Conservation (phyloP, 2,797 vertebrate species). For the Sebastes alutus region DNA sequence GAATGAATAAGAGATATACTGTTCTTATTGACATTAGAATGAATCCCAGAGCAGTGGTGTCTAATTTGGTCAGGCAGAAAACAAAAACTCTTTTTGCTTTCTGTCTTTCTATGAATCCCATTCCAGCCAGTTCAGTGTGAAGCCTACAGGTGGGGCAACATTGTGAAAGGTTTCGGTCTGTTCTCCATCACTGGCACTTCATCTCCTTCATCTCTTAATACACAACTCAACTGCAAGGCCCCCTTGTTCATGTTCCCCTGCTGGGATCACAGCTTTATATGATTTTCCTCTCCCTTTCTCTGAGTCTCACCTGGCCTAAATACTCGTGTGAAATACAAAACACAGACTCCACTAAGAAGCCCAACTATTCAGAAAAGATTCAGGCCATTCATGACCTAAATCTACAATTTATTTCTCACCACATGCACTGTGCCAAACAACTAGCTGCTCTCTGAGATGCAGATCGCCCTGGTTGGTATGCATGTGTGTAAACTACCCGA, state of each 20-base stretch:
- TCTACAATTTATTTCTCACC: not conserved
- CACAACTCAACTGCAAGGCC: not conserved
- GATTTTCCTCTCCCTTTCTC: not conserved
- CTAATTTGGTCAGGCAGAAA: not conserved
- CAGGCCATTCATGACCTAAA: not conserved
- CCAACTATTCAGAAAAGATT: not conserved
- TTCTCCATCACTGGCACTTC: slow-evolving; percentile 51
- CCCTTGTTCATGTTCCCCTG: not conserved
- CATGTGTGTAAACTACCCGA: slow-evolving; percentile 40
- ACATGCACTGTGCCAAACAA: not conserved
- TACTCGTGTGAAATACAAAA: not conserved
- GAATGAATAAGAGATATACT: not conserved
- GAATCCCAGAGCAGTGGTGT: not conserved
- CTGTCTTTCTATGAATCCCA: slow-evolving; percentile 6
- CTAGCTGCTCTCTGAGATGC: not conserved
- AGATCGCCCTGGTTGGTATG: slow-evolving; percentile 49
- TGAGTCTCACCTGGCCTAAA: slow-evolving; percentile 26
- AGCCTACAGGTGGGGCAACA: not conserved
- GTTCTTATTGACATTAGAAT: not conserved
- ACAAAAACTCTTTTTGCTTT: not conserved
- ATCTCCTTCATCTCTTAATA: not conserved
- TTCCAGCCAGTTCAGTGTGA: not conserved
- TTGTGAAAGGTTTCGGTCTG: slow-evolving; percentile 12
- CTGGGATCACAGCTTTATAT: slow-evolving; percentile 16
- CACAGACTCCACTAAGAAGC: not conserved